Evolutionary conservation across 1,140 invertebrate genomes (phyloP).

Genomic region (Lepidurus couesii): DNA sequence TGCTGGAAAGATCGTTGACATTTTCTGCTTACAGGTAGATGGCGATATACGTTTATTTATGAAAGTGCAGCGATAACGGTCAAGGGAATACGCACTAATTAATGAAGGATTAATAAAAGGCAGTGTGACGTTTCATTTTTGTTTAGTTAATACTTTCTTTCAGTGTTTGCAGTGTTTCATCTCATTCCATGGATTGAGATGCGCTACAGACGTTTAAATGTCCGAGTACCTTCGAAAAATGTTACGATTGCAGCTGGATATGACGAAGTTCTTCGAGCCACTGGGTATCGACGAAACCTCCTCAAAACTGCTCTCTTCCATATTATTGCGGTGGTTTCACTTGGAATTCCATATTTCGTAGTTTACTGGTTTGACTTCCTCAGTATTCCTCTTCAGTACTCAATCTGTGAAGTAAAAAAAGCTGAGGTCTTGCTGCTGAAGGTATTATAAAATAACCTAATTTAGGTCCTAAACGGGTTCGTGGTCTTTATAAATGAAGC

Average conservation of each 20-base stretch:
- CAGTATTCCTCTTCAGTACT: slow-evolving; percentile 39
- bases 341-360: slow-evolving; percentile 40
- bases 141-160: neutral
- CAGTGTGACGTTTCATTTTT: neutral
- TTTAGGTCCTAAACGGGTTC: neutral
- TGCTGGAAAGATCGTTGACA: too few relatives aligned
- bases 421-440: slow-evolving; percentile 40
- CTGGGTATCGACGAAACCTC: slow-evolving; percentile 36
- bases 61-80: too few relatives aligned
- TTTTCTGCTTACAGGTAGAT: too few relatives aligned
- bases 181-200: slow-evolving; percentile 7
- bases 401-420: slow-evolving; percentile 37
- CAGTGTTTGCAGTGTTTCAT: neutral
- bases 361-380: slow-evolving; percentile 42
- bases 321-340: slow-evolving; percentile 37
- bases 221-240: slow-evolving; percentile 8
- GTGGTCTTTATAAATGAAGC: neutral
- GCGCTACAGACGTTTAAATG: slow-evolving; percentile 10
- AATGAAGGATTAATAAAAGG: neutral
- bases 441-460: neutral
- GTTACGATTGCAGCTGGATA: slow-evolving; percentile 24
- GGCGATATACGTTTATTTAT: too few relatives aligned
- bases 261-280: slow-evolving; percentile 29
- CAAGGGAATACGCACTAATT: neutral
- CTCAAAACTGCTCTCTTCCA: slow-evolving; percentile 37